Conservation (phyloP, 1,140 invertebrate genomes). For the Zaprionus ornatus region DNA sequence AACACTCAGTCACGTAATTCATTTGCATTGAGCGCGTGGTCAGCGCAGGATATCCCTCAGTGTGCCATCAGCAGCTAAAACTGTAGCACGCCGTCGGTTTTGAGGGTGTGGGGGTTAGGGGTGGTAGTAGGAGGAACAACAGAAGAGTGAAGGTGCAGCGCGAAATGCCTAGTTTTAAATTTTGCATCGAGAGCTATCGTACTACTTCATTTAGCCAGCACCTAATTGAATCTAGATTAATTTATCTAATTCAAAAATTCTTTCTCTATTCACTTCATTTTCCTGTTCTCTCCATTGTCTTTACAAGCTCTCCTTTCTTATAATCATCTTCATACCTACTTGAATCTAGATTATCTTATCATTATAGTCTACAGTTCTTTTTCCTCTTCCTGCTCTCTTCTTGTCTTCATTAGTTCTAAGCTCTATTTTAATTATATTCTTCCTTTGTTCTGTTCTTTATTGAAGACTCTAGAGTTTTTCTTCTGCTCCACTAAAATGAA, state of each 20-base stretch:
- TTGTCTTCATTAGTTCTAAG: background rate
- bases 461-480: no score
- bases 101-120: background rate
- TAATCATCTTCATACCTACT: background rate
- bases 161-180: background rate
- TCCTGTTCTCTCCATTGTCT: background rate
- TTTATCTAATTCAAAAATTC: background rate
- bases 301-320: background rate
- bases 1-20: constrained; percentile 53
- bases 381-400: background rate
- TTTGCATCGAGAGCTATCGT: background rate
- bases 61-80: constrained; percentile 20
- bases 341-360: background rate
- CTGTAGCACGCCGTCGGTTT: background rate
- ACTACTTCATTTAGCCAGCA: background rate
- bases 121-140: background rate
- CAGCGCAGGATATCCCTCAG: constrained; percentile 38
- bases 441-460: no score
- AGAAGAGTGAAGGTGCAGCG: background rate
- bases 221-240: background rate
- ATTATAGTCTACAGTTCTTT: background rate
- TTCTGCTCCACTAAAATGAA: no score
- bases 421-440: no score
- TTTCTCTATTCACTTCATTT: background rate
- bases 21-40: constrained; percentile 54